Evolutionary conservation across 2,888 invertebrate species (phyloP), one percentile per base, ranked within the genome.

Genomic region (Philaethria dido): DNA sequence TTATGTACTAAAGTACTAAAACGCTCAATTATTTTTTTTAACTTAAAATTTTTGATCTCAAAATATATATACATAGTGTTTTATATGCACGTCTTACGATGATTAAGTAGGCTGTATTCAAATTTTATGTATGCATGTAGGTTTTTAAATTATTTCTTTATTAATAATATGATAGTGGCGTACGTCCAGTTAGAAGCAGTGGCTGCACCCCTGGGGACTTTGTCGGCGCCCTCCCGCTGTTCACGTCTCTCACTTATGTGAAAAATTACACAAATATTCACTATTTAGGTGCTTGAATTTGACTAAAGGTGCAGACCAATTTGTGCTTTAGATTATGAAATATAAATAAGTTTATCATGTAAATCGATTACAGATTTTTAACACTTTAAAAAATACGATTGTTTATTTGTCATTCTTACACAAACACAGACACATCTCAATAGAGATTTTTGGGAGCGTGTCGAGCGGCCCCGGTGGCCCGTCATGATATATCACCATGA

Each of bases 221-320:
- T 90, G 90, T 87, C 89, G 91, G 90, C 79, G 81, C 84, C 87
- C 87, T 61, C 90, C 90, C 80, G 87, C 78, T 73, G 88, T 63
- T 80, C 69, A 60, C 74, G 71, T 78, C 81, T 80, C 75, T 78
- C 78, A 84, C 82, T 83, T 82, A 87, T 77, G 81, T 88, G 88
- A 89, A 87, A 89, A 88, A 88, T 87, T 83, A 80, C 82, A 75
- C 77, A 74, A 79, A 73, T 73, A 75, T 72, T 72, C 68, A 69
- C 70, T 48, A 70, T 65, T 75, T 72, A 68, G 67, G 66, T 47
- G 64, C 52, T 67, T 60, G 47, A 60, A 72, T 42, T 16, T 6
- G 33, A 44, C 9, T 0, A 9, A 3, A 6, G n/a, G 39, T 6
- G 22, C 44, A 25, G 20, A 54, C 55, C 18, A 73, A 25, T 69